Conservation (phyloP, 2,113 vertebrate species). For the Macaca mulatta region DNA sequence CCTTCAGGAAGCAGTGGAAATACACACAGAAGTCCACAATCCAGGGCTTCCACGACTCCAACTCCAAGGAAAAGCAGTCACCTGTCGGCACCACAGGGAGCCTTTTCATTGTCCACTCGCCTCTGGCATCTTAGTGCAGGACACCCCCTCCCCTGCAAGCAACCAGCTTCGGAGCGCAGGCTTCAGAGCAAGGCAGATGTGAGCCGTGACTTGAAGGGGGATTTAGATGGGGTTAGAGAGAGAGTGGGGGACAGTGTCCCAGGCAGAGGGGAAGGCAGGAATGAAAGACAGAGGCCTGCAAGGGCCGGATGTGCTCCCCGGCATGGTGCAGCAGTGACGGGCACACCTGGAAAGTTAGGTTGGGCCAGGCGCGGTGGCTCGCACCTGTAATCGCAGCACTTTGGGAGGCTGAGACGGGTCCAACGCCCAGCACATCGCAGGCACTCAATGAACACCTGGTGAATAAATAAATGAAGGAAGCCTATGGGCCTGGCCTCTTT, state of each 20-base stretch:
- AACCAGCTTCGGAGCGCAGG: neutral
- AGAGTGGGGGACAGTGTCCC: accelerated
- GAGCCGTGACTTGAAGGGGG: no score
- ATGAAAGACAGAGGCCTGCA: neutral
- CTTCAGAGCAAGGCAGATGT: neutral
- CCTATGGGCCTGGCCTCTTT: neutral
- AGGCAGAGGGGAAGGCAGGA: neutral
- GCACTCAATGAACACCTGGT: neutral
- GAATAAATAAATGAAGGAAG: neutral
- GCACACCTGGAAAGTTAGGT: no score
- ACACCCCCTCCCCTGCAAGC: neutral
- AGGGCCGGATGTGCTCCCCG: no score
- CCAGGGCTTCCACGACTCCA: no score
- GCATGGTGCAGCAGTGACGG: accelerated
- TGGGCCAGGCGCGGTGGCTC: no score
- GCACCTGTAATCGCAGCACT: no score
- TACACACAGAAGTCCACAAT: accelerated
- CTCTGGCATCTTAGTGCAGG: accelerated
- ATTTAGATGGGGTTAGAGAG: neutral
- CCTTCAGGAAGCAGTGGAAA: neutral
- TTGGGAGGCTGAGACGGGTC: neutral
- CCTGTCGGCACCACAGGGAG: neutral
- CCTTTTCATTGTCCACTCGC: accelerated
- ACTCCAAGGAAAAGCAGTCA: neutral
- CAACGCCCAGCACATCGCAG: accelerated